Evolutionary conservation across 1,140 invertebrate species (phyloP).

Genomic region (Micrasema longulum): DNA sequence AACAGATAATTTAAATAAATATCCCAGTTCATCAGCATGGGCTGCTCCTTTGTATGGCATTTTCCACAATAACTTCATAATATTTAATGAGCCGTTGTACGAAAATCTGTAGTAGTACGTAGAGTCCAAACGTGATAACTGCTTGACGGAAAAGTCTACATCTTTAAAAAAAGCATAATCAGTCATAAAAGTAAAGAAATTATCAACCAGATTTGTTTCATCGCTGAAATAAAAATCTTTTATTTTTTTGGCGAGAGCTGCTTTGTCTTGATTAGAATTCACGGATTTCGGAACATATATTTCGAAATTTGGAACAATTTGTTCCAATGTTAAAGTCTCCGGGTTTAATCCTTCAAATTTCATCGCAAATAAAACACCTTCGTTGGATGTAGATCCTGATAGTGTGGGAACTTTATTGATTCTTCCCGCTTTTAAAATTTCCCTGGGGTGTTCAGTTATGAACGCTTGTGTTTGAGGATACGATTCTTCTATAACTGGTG

Average conservation of each 20-base stretch:
- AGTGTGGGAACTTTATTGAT: conserved; percentile 53
- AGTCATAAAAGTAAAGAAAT: conserved; percentile 35
- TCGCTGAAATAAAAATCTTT: conserved; percentile 45
- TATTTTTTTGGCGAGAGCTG: conserved; percentile 33
- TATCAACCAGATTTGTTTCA: conserved; percentile 16
- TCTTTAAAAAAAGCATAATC: conserved; percentile 40
- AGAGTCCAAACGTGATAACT: conserved; percentile 17
- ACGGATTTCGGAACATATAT: conserved; percentile 8
- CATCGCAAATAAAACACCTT: conserved; percentile 48
- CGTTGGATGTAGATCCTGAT: conserved; percentile 48
- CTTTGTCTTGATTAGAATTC: not conserved
- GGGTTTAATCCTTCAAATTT: conserved; percentile 2
- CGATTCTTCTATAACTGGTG: conserved; percentile 46
- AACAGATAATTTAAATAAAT: conserved; percentile 61
- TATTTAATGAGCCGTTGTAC: conserved; percentile 58
- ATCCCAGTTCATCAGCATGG: conserved; percentile 63
- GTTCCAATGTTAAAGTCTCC: conserved; percentile 12
- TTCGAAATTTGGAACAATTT: conserved; percentile 25
- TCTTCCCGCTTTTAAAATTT: conserved; percentile 46
- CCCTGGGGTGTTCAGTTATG: conserved; percentile 43
- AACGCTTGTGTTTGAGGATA: conserved; percentile 40
- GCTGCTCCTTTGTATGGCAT: conserved; percentile 60
- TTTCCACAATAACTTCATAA: conserved; percentile 60
- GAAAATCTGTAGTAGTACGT: conserved; percentile 58
- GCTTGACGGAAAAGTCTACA: conserved; percentile 12